These are phyloP conservation scores for Gasterosteus nipponicus DNA, from an alignment of 2,113 vertebrate species.

Conservation along the genomic window DNA sequence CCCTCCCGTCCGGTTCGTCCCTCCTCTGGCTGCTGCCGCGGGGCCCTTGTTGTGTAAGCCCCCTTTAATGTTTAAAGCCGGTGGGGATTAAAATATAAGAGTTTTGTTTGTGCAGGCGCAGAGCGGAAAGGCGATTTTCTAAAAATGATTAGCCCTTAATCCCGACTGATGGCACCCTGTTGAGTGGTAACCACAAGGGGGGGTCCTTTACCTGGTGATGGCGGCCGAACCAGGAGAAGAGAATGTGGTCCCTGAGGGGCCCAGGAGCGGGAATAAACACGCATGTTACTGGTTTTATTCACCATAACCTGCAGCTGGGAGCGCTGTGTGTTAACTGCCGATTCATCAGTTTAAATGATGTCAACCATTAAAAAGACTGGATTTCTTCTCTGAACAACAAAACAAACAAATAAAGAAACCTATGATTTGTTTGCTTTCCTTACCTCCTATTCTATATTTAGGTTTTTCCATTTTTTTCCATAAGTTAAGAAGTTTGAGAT, in stretches of 20 bases:
- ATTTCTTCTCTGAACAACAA: neutral
- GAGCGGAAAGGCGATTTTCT: slow-evolving; percentile 21
- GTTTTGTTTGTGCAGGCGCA: slow-evolving; percentile 30
- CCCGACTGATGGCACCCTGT: slow-evolving; percentile 19
- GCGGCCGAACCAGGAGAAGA: neutral
- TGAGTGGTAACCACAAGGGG: slow-evolving; percentile 65
- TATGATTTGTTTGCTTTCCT: neutral
- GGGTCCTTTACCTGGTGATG: slow-evolving; percentile 53
- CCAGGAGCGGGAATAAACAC: neutral
- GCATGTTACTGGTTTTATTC: too few relatives aligned
- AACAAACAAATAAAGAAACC: neutral
- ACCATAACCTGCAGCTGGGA: neutral
- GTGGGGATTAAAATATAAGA: slow-evolving; percentile 4
- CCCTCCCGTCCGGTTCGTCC: neutral
- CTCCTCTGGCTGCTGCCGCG: neutral
- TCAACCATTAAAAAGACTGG: neutral
- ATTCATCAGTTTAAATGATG: neutral
- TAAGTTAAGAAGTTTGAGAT: neutral
- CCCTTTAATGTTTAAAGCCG: slow-evolving; percentile 18
- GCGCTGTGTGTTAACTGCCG: neutral
- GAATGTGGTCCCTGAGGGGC: neutral
- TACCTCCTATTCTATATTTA: neutral
- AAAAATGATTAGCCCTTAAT: slow-evolving; percentile 18
- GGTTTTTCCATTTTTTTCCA: neutral
- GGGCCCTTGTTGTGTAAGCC: slow-evolving; percentile 3